Base-by-base conservation (phyloP, 92 coral and sea anemone genomes). In the Palythoa heliodiscus region DNA sequence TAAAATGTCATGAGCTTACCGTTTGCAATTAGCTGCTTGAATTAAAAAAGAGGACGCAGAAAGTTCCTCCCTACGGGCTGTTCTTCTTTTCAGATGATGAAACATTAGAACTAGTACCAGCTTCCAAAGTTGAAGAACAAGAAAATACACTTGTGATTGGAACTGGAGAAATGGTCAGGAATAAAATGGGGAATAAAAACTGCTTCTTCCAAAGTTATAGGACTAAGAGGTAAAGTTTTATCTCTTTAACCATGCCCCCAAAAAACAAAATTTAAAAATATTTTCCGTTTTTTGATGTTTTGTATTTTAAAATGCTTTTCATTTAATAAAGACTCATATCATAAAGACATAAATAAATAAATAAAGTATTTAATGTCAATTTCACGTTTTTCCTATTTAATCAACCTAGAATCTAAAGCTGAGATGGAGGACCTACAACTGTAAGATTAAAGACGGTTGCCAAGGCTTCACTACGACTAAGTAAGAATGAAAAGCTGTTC, bases 121-220 rank as follows among this genome's bases (percentile, higher is more conserved):
- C 73, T 35, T 69, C 43, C 24, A 69, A 69, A 24, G 47, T 69
- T 17, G 3, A 24, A 69, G 9, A 35, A 12, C 73, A 69, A 11
- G 73, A 68, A 68, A 35, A 68, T 19, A 23, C 24, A 8, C 38
- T 69, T 69, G 12, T 69, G 39, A 5, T 69, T 69, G 73, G 43
- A 35, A 69, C 15, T 24, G 73, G 73, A 35, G 53, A 71, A 37
- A 71, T 71, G 53, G 76, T 40, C n/a, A 38, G 14, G 76, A 71
- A 71, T 71, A 71, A 71, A 71, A 48, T 71, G 76, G 24, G 76
- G 52, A 40, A 71, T 54, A 38, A 71, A 71, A 71, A 71, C 76
- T 71, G 76, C 39, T 71, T 54, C 53, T 71, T 48, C 52, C 52
- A 71, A 71, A 71, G 53, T 71, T 39, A 71, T 71, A 39, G 76